phyloP scores from a whole-genome alignment of 2,113 vertebrate genomes.

The Synodontis membranacea region DNA sequence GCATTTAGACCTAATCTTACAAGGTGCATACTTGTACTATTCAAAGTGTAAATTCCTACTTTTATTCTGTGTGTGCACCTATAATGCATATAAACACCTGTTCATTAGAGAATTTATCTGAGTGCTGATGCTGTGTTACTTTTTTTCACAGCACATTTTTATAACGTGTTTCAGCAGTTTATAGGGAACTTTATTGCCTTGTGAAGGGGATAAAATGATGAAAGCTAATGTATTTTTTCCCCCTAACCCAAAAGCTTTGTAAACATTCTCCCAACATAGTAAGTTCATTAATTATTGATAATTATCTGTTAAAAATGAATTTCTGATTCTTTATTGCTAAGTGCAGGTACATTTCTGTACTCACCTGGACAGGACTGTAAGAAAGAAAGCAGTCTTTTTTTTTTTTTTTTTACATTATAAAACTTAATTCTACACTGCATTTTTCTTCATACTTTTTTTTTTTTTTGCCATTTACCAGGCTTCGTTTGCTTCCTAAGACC shows the following conservation, averaged over 20 bases:
- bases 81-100: background rate
- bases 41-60: background rate
- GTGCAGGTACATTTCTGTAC: background rate
- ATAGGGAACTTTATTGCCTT: conserved; percentile 1
- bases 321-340: background rate
- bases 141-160: background rate
- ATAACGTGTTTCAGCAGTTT: conserved; percentile 6
- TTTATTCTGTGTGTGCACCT: background rate
- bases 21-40: background rate
- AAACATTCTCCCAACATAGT: background rate
- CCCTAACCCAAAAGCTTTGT: background rate
- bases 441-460: background rate
- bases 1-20: background rate
- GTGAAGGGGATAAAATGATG: conserved; percentile 4
- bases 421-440: background rate
- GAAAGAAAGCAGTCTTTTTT: background rate
- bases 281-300: background rate
- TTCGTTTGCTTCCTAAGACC: background rate
- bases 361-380: background rate
- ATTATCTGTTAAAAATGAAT: background rate
- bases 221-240: background rate
- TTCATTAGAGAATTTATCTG: background rate
- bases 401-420: background rate
- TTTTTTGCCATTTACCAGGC: background rate
- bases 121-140: background rate